A percentile compares a stretch with the other conserved stretches of the same genome.
Conservation (phyloP, 2,797 vertebrate genomes). For the Sarcophilus harrisii region DNA sequence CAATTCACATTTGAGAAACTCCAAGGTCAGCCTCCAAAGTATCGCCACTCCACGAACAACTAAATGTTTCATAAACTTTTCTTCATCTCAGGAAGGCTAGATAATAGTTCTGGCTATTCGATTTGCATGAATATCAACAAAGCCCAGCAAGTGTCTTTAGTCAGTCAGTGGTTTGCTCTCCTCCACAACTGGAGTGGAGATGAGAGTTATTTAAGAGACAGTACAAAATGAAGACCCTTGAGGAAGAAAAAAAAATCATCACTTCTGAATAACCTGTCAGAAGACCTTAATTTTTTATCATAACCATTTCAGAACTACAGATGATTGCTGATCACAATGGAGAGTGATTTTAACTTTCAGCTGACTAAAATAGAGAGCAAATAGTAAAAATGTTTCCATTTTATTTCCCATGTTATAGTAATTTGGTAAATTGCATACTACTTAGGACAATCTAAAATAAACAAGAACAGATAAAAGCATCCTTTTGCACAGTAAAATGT, state of each 20-base stretch:
- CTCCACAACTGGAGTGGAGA: slow-evolving; percentile 54
- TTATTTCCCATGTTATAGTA: slow-evolving; percentile 69
- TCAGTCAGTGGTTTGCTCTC: slow-evolving; percentile 55
- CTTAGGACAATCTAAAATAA: slow-evolving; percentile 73
- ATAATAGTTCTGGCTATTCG: slow-evolving; percentile 2
- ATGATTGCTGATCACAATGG: slow-evolving; percentile 61
- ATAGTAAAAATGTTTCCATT: slow-evolving; percentile 70
- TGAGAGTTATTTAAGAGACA: slow-evolving; percentile 66
- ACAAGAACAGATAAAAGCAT: slow-evolving; percentile 63
- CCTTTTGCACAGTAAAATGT: slow-evolving; percentile 53
- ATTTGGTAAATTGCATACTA: slow-evolving; percentile 78
- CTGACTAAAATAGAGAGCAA: slow-evolving; percentile 55
- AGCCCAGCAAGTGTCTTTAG: not conserved
- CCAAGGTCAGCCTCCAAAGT: slow-evolving; percentile 85
- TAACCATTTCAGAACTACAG: slow-evolving; percentile 70
- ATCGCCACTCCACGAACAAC: slow-evolving; percentile 77
- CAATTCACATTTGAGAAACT: slow-evolving; percentile 84
- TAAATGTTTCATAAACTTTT: slow-evolving; percentile 83
- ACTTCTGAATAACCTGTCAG: slow-evolving; percentile 44
- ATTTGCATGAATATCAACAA: not conserved
- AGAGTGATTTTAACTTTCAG: slow-evolving; percentile 55
- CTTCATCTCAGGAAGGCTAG: slow-evolving; percentile 53
- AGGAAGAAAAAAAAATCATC: slow-evolving; percentile 43
- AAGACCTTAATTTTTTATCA: slow-evolving; percentile 73
- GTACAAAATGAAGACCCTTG: slow-evolving; percentile 41